Evolutionary conservation across 2,797 vertebrate species (phyloP), one percentile per base, ranked within the genome.

Genomic region (Anomalospiza imberbis): DNA sequence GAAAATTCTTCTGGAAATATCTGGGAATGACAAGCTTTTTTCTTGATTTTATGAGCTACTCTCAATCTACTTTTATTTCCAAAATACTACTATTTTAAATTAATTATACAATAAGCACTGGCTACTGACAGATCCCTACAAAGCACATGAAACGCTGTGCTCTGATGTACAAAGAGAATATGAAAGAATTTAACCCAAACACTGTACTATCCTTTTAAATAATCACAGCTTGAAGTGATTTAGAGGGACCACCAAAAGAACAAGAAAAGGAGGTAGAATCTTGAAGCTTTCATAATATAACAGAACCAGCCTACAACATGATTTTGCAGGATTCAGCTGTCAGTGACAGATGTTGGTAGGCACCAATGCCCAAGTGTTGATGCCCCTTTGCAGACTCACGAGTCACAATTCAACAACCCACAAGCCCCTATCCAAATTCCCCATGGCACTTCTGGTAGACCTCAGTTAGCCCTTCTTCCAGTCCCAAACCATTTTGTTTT

Each of bases 321-420:
- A 31, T 63, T 75, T 42, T 14, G n/a, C 36, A 73, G 76, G 25
- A 80, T n/a, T 58, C 36, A 8, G 38, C 32, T 48, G 4, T 17
- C 54, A 53, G 2, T 1, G 0, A 36, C 0, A 67, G 45, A 19
- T 9, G 13, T 5, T 26, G 19, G 12, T 5, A 76, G 65, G n/a
- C 47, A 79, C 9, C 0, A 0, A 10, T 7, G 42, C 26, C 20
- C 47, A 32, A 17, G 34, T 2, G 13, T 24, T 34, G 42, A 75
- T 10, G 12, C 12, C 20, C 48, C 32, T 65, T 47, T 5, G 24
- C 10, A 28, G 48, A 26, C 32, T 42, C 51, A 48, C 16, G 50
- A 18, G 13, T 8, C 29, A 57, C 17, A 50, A 42, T 5, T 40
- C n/a, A 83, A n/a, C 26, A 80, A 26, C 8, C 28, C 70, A n/a